Conservation (phyloP, 2,797 vertebrate genomes). For the Anisognathus igniventris region DNA sequence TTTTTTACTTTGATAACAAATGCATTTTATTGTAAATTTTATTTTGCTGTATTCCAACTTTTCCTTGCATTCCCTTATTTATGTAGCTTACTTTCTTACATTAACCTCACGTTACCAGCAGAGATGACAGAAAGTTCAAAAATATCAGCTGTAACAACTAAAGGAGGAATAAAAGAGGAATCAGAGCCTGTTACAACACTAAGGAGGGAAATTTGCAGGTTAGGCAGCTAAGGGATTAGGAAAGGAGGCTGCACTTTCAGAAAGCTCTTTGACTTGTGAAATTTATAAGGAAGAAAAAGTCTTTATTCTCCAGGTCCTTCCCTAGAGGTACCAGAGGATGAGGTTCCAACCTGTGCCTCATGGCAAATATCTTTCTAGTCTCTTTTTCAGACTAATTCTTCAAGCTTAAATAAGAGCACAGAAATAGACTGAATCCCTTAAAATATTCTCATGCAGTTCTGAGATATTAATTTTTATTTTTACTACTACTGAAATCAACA, state of each 20-base stretch:
- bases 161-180: neutral
- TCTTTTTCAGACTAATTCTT: neutral
- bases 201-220: constrained; percentile 4
- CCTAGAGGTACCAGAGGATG: neutral
- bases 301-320: neutral
- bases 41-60: neutral
- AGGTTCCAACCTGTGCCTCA: neutral
- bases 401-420: neutral
- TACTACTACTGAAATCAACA: neutral
- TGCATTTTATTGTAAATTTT: rapidly evolving
- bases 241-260: neutral
- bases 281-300: neutral
- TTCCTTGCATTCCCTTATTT: neutral
- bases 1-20: neutral
- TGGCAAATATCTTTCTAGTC: neutral
- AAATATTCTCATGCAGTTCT: neutral
- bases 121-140: neutral
- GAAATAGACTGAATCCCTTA: neutral
- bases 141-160: neutral
- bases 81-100: neutral
- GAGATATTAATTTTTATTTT: neutral
- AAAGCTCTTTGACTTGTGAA: neutral
- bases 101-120: neutral
- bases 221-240: neutral
- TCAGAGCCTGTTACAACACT: neutral